Percentiles rank a stretch among this genome's conserved stretches.
Evolutionary conservation across 1,140 invertebrate genomes (phyloP).

Genomic region (Panulirus ornatus): DNA sequence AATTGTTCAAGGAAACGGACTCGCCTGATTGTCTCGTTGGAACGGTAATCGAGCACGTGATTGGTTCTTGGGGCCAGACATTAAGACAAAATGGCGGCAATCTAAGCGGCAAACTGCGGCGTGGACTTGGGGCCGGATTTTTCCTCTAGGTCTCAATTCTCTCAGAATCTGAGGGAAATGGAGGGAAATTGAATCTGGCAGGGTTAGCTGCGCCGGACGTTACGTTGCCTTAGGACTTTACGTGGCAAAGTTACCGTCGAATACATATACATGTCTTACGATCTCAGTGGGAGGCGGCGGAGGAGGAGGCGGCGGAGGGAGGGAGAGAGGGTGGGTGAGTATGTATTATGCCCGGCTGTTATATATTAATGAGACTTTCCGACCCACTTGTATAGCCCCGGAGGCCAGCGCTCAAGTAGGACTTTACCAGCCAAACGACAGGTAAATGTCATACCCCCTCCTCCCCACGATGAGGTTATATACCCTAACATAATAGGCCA

Average conservation of each 20-base stretch:
- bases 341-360: conserved; percentile 54
- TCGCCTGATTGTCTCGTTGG: conserved; percentile 68
- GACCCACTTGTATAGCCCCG: conserved; percentile 5
- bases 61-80: conserved; percentile 70
- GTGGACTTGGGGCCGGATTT: conserved; percentile 1
- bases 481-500: conserved; percentile 17
- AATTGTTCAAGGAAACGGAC: conserved; percentile 67
- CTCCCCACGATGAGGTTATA: too few species aligned
- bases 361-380: conserved; percentile 60
- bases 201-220: too few species aligned
- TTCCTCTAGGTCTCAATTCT: not conserved
- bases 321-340: not conserved
- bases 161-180: conserved; percentile 1
- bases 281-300: not conserved
- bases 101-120: conserved; percentile 55
- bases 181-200: conserved; percentile 11
- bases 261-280: too few species aligned
- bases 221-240: too few species aligned
- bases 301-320: not conserved
- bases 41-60: conserved; percentile 66
- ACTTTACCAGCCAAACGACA: conserved; percentile 25
- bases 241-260: too few species aligned
- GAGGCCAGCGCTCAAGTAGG: not conserved
- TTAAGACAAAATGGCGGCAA: conserved; percentile 74
- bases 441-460: not conserved